A percentile compares a stretch with the other conserved stretches of the same genome.
phyloP scores from a whole-genome alignment of 2,888 invertebrate species.

The Drosophila nigricruria region DNA sequence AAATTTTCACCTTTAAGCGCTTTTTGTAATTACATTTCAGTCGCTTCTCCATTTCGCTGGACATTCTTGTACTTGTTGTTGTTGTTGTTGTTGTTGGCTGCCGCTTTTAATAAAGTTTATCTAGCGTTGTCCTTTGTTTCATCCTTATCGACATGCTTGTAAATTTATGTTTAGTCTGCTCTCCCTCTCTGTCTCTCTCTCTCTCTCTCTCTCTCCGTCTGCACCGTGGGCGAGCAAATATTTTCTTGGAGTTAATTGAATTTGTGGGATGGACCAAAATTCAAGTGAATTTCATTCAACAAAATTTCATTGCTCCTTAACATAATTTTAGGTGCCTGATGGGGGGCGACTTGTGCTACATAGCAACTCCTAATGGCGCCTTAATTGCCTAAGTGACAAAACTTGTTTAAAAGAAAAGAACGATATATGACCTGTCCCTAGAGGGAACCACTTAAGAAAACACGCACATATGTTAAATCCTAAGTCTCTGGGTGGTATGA shows the following conservation, averaged over 20 bases:
- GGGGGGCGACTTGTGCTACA: slow-evolving; percentile 15
- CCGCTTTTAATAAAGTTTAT: slow-evolving; percentile 78
- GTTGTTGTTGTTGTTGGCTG: slow-evolving; percentile 41
- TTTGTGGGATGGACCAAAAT: slow-evolving; percentile 66
- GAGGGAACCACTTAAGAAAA: slow-evolving; percentile 42
- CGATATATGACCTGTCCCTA: slow-evolving; percentile 44
- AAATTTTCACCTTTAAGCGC: slow-evolving; percentile 74
- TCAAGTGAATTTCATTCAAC: slow-evolving; percentile 66
- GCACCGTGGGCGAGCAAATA: slow-evolving; percentile 73
- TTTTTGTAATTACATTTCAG: slow-evolving; percentile 78
- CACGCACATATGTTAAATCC: slow-evolving; percentile 21
- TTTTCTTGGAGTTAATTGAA: slow-evolving; percentile 81
- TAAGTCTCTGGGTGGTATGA: slow-evolving; percentile 28
- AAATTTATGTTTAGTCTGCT: slow-evolving; percentile 69
- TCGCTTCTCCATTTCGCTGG: slow-evolving; percentile 59
- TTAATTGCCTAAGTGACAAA: slow-evolving; percentile 75
- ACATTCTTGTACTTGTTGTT: slow-evolving; percentile 32
- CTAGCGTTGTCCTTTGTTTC: slow-evolving; percentile 77
- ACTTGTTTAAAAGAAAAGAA: slow-evolving; percentile 45
- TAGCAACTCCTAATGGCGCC: slow-evolving; percentile 55
- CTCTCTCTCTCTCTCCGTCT: background rate
- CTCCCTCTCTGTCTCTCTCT: background rate
- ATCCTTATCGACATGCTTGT: slow-evolving; percentile 75
- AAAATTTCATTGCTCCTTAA: slow-evolving; percentile 68
- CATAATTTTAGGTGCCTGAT: slow-evolving; percentile 52